Percentiles rank a stretch among this genome's conserved stretches.
These are phyloP conservation scores for Poeciliopsis presidionis DNA, from an alignment of 2,797 vertebrate species.

Conservation along the genomic window DNA sequence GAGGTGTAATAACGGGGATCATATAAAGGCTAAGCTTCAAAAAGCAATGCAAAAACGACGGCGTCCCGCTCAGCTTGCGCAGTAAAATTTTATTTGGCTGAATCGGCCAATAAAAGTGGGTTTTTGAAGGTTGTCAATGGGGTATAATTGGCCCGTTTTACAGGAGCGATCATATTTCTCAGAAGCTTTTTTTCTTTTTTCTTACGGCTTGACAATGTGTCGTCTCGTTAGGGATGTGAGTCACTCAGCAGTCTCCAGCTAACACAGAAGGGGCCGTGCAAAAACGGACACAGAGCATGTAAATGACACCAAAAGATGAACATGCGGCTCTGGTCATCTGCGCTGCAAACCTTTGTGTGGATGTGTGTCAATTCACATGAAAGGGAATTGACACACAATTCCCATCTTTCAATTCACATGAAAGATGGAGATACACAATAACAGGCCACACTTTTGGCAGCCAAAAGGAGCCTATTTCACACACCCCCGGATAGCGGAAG, in stretches of 20 bases:
- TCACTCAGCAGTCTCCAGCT: constrained; percentile 39
- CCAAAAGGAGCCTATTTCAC: constrained; percentile 71
- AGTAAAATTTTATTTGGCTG: constrained; percentile 99
- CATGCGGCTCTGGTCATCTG: constrained; percentile 39
- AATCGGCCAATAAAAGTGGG: constrained; percentile 96
- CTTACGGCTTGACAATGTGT: constrained; percentile 85
- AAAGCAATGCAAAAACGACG: constrained; percentile 93
- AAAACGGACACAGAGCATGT: constrained; percentile 32
- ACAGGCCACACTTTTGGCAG: constrained; percentile 62
- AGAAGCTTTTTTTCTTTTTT: constrained; percentile 85
- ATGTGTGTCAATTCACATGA: constrained; percentile 55
- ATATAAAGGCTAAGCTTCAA: constrained; percentile 91
- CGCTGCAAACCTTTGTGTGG: constrained; percentile 29
- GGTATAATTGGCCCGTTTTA: constrained; percentile 98
- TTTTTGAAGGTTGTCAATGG: constrained; percentile 97
- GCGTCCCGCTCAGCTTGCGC: constrained; percentile 90
- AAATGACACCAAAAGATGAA: constrained; percentile 59
- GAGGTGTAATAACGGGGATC: constrained; percentile 96
- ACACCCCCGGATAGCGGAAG: constrained; percentile 63
- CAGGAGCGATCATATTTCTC: constrained; percentile 97
- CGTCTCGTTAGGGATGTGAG: constrained; percentile 48
- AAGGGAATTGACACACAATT: constrained; percentile 62
- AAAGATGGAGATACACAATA: constrained; percentile 68
- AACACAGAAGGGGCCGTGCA: constrained; percentile 36
- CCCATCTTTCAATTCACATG: constrained; percentile 40